phyloP scores from a whole-genome alignment of 2,797 vertebrate genomes.

The Poeciliopsis infans region DNA sequence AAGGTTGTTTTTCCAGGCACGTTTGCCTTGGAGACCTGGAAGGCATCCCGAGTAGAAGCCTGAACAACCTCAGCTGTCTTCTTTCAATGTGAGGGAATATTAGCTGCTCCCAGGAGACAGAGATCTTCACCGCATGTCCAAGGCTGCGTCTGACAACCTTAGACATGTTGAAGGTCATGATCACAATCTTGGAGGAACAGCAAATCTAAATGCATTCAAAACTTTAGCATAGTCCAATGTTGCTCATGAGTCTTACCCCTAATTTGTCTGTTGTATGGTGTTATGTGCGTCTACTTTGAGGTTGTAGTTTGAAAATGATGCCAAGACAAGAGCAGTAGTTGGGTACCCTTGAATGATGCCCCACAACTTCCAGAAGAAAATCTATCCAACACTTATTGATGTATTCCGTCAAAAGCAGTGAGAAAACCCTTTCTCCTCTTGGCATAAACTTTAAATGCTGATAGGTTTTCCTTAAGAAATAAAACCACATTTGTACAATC shows the following conservation, averaged over 20 bases:
- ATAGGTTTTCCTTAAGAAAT: background rate
- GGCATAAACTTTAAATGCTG: background rate
- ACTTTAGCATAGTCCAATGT: background rate
- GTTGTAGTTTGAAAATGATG: background rate
- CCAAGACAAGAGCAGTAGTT: background rate
- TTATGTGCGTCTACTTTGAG: background rate
- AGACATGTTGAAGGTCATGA: background rate
- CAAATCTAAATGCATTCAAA: background rate
- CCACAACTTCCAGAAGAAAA: background rate
- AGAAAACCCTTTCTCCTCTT: background rate
- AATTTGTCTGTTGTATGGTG: background rate
- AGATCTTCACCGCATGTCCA: background rate
- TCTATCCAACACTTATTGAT: background rate
- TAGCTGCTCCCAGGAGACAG: background rate
- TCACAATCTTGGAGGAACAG: background rate
- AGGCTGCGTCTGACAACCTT: background rate
- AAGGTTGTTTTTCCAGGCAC: too few relatives aligned
- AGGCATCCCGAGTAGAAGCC: background rate
- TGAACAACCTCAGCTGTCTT: background rate
- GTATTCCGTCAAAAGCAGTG: background rate
- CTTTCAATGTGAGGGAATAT: background rate
- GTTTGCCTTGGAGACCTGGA: background rate
- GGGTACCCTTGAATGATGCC: background rate
- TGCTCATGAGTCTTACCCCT: background rate
- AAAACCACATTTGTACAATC: background rate